Evolutionary conservation across 2,888 invertebrate genomes (phyloP), one percentile per base, ranked within the genome.

Genomic region (Patella depressa): DNA sequence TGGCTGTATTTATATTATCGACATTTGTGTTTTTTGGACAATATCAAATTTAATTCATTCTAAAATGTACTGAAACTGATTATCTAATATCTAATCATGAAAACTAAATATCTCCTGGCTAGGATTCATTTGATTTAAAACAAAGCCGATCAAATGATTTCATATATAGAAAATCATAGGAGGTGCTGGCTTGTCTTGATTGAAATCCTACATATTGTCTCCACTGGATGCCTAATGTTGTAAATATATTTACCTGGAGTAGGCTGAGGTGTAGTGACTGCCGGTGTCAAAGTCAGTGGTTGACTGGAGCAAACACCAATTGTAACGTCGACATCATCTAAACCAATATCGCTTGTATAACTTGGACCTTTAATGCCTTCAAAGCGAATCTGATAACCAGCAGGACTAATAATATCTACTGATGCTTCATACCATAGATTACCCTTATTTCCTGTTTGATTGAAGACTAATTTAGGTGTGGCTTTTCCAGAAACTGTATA

Each of bases 271-370:
- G 84, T 81, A 1, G 84, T 79, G 3, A 81, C 72, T 7, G 80
- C 79, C 1, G 85, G 79, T 45, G 82, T 76, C 0, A 82, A 69
- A 19, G 84, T 81, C 1, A 24, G 19, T 3, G 65, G 65, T 24
- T 24, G 19, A 65, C 65, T 65, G 19, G 65, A 19, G 24, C 65
- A 65, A 15, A 79, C 79, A 53, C 88, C 88, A 55, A 79, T 53
- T 3, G 72, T 55, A 2, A 86, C 76, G 9, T 65, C 80, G 55
- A 88, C 81, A 74, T 88, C 88, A 80, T 89, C 88, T 3, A 88
- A 45, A 11, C 86, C 88, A 75, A 89, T 88, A 77, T 88, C 88
- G 29, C 88, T 88, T 73, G 79, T 82, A 78, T 83, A 86, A 76
- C 78, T 82, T 14, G 54, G 72, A 45, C 87, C 89, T 54, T 83